Conservation (phyloP, 2,113 vertebrate species). For the Phainopepla nitens region DNA sequence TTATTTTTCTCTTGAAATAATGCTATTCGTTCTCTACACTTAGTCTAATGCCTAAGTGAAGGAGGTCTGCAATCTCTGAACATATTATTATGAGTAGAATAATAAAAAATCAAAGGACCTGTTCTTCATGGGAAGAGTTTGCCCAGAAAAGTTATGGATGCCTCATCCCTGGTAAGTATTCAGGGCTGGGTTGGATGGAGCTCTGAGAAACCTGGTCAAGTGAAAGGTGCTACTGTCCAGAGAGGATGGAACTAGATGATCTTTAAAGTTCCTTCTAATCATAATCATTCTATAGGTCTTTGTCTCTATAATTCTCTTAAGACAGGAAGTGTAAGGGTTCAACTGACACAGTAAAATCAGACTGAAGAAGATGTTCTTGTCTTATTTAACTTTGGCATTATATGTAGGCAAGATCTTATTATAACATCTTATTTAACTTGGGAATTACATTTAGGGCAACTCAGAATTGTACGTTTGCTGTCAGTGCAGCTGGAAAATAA, state of each 20-base stretch:
- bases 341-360: neutral
- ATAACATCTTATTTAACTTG: neutral
- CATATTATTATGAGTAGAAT: neutral
- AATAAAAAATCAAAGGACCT: neutral
- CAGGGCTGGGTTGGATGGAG: neutral
- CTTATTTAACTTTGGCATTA: neutral
- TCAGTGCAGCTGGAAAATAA: neutral
- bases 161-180: neutral
- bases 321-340: neutral
- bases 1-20: neutral
- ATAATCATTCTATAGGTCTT: neutral
- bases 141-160: neutral
- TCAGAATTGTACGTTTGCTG: neutral
- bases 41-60: neutral
- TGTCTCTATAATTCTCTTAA: neutral
- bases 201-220: neutral
- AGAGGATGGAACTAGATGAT: neutral
- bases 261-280: neutral
- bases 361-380: neutral
- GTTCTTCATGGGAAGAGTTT: neutral
- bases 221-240: neutral
- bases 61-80: neutral
- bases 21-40: neutral
- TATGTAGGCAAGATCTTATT: neutral
- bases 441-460: neutral